These are phyloP conservation scores for Caenorhabditis sulstoni DNA, from an alignment of 2,888 invertebrate genomes.

Conservation along the genomic window DNA sequence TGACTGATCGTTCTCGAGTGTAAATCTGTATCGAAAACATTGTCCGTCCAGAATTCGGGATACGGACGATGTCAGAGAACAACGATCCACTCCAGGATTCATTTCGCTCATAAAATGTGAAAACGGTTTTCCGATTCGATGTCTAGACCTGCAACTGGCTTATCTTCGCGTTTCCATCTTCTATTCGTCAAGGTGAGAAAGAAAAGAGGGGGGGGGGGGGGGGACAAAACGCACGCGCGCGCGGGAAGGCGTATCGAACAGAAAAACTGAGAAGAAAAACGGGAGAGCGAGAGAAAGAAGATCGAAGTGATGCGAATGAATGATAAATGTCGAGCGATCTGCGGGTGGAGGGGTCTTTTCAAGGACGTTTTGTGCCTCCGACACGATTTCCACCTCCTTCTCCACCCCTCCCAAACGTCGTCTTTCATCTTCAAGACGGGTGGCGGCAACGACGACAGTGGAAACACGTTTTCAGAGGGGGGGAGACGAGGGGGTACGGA, in stretches of 20 bases:
- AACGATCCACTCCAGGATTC: no score
- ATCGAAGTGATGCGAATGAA: slow-evolving; percentile 11
- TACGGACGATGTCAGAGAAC: no score
- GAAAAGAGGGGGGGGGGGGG: no score
- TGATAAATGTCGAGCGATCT: slow-evolving; percentile 34
- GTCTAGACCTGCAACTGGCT: no score
- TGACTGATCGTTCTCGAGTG: no score
- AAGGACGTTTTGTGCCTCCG: slow-evolving; percentile 27
- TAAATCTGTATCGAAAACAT: no score
- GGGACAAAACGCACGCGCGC: no score
- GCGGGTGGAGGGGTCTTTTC: slow-evolving; percentile 19
- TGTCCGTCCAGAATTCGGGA: no score
- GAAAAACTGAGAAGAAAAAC: slow-evolving; percentile 1
- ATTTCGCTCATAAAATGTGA: no score
- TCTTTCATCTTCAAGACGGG: slow-evolving; percentile 41
- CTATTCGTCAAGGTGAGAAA: not conserved
- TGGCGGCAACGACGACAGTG: not conserved
- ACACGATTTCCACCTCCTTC: slow-evolving; percentile 28
- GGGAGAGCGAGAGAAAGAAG: not conserved
- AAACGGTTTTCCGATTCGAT: no score
- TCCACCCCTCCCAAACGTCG: not conserved
- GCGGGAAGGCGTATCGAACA: not conserved
- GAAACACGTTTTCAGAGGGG: no score
- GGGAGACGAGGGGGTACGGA: no score
- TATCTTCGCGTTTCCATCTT: not conserved